Evolutionary conservation across 2,888 invertebrate species (phyloP).

Genomic region (Pammene aurita): DNA sequence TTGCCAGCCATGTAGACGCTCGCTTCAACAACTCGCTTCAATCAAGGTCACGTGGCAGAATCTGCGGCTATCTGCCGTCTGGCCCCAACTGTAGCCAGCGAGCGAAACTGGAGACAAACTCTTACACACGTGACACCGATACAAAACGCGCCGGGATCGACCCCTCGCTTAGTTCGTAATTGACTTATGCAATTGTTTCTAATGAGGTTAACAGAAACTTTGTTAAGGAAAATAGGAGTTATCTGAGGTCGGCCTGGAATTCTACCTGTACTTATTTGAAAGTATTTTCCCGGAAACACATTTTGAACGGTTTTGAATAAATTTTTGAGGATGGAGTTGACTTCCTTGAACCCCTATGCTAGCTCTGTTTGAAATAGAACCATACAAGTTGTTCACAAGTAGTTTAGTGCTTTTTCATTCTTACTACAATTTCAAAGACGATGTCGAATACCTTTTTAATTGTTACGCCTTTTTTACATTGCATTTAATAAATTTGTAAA

Average conservation of each 20-base stretch:
- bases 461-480: not conserved
- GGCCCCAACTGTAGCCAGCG: too few relatives aligned
- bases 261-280: not conserved
- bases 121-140: slow-evolving; percentile 32
- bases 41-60: too few relatives aligned
- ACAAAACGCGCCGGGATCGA: slow-evolving; percentile 24
- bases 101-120: slow-evolving; percentile 19
- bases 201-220: slow-evolving; percentile 26
- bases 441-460: not conserved
- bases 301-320: not conserved
- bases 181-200: slow-evolving; percentile 36
- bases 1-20: too few relatives aligned
- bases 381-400: too few relatives aligned
- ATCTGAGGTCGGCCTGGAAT: not conserved
- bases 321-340: too few relatives aligned
- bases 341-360: too few relatives aligned
- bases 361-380: too few relatives aligned
- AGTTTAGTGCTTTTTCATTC: too few relatives aligned
- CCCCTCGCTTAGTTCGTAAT: slow-evolving; percentile 29
- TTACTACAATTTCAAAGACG: too few relatives aligned
- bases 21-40: too few relatives aligned
- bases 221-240: not conserved
- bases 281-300: not conserved
- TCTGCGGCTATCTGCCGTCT: too few relatives aligned
- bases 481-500: not conserved